Conservation (phyloP, 2,888 invertebrate species). For the Catotricha subobsoleta region DNA sequence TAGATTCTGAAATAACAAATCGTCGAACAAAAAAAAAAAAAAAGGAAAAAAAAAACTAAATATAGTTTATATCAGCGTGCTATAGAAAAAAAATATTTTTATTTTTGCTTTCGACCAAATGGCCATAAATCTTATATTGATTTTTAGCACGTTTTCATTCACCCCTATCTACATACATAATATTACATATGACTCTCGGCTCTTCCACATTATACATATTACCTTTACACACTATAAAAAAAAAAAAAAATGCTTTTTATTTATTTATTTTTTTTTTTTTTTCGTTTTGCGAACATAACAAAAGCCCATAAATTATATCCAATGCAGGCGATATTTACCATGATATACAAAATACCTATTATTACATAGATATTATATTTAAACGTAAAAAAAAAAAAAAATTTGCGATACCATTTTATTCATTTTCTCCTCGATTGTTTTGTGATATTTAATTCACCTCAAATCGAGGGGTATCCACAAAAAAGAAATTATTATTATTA, state of each 20-base stretch:
- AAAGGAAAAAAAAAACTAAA: no score
- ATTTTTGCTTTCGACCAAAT: no score
- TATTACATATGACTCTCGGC: no score
- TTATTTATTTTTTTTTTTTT: no score
- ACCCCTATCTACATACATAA: slow-evolving; percentile 4
- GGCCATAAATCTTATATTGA: slow-evolving; percentile 4
- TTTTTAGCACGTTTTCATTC: slow-evolving; percentile 5
- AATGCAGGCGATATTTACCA: slow-evolving; percentile 4
- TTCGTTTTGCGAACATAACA: slow-evolving; percentile 3
- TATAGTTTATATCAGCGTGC: no score
- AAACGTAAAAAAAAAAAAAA: background rate
- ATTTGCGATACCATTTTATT: background rate
- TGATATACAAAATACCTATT: slow-evolving; percentile 1
- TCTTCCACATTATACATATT: no score
- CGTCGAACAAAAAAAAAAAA: no score
- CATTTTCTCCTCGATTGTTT: background rate
- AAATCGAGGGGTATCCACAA: background rate
- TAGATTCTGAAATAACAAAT: no score
- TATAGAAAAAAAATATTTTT: no score
- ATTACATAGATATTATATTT: background rate
- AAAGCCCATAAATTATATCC: slow-evolving; percentile 4
- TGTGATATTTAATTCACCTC: background rate
- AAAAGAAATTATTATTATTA: no score
- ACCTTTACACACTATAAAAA: no score
- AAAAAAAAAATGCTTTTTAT: no score